These are phyloP conservation scores for Teleiodes luculella DNA, from an alignment of 2,888 invertebrate genomes.

Conservation along the genomic window DNA sequence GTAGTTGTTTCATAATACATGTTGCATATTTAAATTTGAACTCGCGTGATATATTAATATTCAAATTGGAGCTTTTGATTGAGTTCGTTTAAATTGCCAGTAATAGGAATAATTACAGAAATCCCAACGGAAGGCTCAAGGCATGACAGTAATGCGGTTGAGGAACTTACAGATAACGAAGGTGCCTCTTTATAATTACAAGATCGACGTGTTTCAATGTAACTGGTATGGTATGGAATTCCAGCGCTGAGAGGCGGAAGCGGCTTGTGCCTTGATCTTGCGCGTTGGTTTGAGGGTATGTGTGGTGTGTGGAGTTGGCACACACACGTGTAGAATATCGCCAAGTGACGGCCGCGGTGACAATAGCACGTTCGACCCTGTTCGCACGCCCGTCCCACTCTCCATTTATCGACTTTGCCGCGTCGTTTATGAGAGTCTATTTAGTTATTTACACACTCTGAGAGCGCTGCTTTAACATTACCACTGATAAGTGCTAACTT, in stretches of 20 bases:
- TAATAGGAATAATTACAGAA: conserved; percentile 28
- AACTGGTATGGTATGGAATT: conserved; percentile 45
- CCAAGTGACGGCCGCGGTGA: conserved; percentile 54
- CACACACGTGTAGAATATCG: conserved; percentile 39
- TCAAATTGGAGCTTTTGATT: neutral
- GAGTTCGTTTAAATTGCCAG: conserved; percentile 14
- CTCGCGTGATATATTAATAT: neutral
- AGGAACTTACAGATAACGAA: conserved; percentile 29
- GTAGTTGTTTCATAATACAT: conserved; percentile 3
- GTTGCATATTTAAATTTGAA: neutral
- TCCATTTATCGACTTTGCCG: conserved; percentile 60
- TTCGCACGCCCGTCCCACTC: conserved; percentile 69
- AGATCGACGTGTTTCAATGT: conserved; percentile 35
- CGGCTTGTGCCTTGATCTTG: conserved; percentile 68
- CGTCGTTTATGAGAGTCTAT: conserved; percentile 51
- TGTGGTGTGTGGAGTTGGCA: conserved; percentile 15
- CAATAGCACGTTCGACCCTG: conserved; percentile 68
- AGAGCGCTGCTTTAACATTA: conserved; percentile 7
- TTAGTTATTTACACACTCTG: conserved; percentile 46
- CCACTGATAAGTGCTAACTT: neutral
- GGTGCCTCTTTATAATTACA: conserved; percentile 31
- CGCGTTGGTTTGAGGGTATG: conserved; percentile 22
- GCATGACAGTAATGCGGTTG: conserved; percentile 39
- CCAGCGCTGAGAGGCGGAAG: conserved; percentile 60
- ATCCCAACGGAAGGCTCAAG: conserved; percentile 32